Evolutionary conservation across 2,888 invertebrate genomes (phyloP).

Genomic region (Xanthorhoe spadicearia): DNA sequence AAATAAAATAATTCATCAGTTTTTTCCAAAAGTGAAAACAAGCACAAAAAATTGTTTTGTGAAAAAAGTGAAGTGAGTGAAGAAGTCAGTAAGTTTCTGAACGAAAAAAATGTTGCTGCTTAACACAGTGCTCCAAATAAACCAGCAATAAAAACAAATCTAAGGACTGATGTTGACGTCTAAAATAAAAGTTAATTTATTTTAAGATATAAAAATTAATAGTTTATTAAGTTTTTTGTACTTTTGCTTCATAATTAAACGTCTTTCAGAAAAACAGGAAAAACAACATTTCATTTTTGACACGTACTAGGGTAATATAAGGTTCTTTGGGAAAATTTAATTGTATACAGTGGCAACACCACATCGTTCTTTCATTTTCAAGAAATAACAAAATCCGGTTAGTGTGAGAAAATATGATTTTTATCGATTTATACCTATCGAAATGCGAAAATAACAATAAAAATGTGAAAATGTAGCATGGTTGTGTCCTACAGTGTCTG

Average conservation of each 20-base stretch:
- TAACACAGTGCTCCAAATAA: background rate
- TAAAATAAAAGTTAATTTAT: too few relatives aligned
- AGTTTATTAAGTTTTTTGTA: too few relatives aligned
- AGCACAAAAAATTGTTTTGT: too few relatives aligned
- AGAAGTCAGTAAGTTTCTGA: background rate
- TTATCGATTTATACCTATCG: constrained; percentile 39
- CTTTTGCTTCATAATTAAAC: too few relatives aligned
- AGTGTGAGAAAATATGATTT: constrained; percentile 61
- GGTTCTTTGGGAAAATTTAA: constrained; percentile 21
- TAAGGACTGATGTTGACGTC: background rate
- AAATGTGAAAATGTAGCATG: constrained; percentile 36
- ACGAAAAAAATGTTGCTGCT: constrained; percentile 8
- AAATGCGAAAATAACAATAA: constrained; percentile 51
- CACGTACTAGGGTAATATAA: background rate
- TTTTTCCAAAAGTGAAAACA: too few relatives aligned
- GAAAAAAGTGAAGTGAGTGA: too few relatives aligned
- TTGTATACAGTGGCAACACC: constrained; percentile 58
- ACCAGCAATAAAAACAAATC: background rate
- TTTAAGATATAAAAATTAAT: too few relatives aligned
- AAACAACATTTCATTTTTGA: too few relatives aligned
- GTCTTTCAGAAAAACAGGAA: too few relatives aligned
- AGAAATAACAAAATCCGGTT: constrained; percentile 73
- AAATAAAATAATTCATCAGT: too few relatives aligned
- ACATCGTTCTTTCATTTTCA: constrained; percentile 71
- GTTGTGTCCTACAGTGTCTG: constrained; percentile 28